Conservation (phyloP, 2,888 invertebrate species). For the Pristionchus arcanus region DNA sequence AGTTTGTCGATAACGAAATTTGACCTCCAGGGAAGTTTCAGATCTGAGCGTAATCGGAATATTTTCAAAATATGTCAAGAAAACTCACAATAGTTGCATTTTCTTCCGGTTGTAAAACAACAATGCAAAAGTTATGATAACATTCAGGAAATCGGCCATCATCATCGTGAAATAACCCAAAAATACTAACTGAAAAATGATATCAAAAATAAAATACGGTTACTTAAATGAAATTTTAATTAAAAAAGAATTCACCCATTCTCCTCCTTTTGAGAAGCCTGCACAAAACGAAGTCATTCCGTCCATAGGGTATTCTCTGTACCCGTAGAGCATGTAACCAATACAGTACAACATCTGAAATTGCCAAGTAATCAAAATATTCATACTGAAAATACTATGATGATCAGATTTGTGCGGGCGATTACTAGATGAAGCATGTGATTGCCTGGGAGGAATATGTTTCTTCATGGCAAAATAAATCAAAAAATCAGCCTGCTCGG, state of each 20-base stretch:
- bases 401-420: neutral
- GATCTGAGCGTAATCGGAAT: neutral
- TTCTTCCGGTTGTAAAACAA: neutral
- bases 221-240: too few relatives aligned
- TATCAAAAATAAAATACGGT: too few relatives aligned
- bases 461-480: too few relatives aligned
- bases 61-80: neutral
- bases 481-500: too few relatives aligned
- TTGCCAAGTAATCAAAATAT: neutral
- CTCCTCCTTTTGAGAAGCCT: neutral
- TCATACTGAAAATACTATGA: neutral
- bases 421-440: neutral
- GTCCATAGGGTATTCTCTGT: neutral
- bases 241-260: neutral
- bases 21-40: neutral
- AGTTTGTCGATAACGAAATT: conserved; percentile 22
- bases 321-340: neutral
- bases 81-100: neutral
- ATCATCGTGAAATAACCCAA: neutral
- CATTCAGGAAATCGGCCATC: neutral
- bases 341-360: neutral
- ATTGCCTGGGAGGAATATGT: neutral
- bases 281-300: neutral
- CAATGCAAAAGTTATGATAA: neutral
- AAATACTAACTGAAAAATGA: neutral